Percentiles rank a stretch among this genome's conserved stretches.
Evolutionary conservation across 2,797 vertebrate species (phyloP).

Genomic region (Myotis myotis): DNA sequence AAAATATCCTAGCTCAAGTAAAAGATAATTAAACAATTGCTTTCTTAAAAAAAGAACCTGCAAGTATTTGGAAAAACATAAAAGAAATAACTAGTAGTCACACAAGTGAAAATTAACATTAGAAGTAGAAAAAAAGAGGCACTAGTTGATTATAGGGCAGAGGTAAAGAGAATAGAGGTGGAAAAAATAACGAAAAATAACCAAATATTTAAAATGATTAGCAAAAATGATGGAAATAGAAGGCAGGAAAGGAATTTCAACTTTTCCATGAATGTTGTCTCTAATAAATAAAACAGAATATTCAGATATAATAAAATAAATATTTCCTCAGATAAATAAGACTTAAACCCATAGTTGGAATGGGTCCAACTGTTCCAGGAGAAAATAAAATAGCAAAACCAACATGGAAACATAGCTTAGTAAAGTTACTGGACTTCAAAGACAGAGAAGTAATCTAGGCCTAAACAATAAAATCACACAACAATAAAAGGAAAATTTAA

Average conservation of each 20-base stretch:
- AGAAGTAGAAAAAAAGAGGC: background rate
- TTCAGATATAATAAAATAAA: background rate
- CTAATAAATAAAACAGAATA: background rate
- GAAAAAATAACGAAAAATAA: background rate
- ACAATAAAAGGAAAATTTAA: background rate
- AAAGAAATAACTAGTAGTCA: background rate
- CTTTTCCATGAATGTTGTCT: background rate
- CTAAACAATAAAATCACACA: background rate
- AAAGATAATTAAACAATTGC: background rate
- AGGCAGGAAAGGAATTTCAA: background rate
- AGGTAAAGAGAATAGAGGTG: background rate
- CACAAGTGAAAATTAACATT: conserved; percentile 1
- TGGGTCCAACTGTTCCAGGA: background rate
- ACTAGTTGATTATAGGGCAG: background rate
- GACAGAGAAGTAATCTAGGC: background rate
- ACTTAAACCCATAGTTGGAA: background rate
- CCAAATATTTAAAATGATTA: background rate
- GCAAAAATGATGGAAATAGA: background rate
- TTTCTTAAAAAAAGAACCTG: background rate
- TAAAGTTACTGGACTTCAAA: conserved; percentile 32
- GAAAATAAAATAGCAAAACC: background rate
- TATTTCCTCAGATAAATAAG: conserved; percentile 34
- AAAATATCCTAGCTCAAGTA: background rate
- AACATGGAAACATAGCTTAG: background rate
- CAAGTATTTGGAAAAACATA: background rate